Evolutionary conservation across 2,888 invertebrate species (phyloP).

Genomic region (Subacronicta megacephala): DNA sequence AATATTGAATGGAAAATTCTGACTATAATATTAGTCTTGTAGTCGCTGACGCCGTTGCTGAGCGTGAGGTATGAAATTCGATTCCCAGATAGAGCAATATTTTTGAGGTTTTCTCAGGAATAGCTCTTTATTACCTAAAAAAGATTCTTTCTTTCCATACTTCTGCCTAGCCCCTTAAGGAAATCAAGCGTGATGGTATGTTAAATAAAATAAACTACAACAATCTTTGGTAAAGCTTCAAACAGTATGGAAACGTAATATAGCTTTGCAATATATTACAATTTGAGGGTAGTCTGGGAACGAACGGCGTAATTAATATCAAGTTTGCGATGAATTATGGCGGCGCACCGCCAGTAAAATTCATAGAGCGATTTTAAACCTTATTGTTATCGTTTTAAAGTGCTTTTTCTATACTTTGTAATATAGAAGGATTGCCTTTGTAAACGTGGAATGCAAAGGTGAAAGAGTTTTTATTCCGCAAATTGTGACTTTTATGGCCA

Average conservation of each 20-base stretch:
- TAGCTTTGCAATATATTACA: conserved; percentile 73
- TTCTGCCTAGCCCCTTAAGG: no score
- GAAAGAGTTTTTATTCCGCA: conserved; percentile 58
- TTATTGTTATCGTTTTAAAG: conserved; percentile 44
- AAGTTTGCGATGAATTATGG: conserved; percentile 82
- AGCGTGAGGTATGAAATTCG: no score
- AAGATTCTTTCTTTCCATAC: no score
- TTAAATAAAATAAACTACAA: conserved; percentile 41
- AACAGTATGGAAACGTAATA: conserved; percentile 48
- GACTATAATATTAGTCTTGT: no score
- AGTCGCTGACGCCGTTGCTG: no score
- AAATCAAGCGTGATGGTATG: not conserved
- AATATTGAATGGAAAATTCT: not conserved
- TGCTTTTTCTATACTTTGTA: conserved; percentile 23
- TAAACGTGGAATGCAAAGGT: conserved; percentile 56
- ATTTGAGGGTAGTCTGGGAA: conserved; percentile 76
- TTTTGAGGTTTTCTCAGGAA: no score
- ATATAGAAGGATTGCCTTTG: conserved; percentile 19
- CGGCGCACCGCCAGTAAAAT: conserved; percentile 36
- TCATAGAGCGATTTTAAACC: conserved; percentile 58
- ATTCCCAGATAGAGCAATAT: no score
- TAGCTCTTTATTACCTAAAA: no score
- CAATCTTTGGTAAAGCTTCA: conserved; percentile 34
- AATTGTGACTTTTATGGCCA: conserved; percentile 32
- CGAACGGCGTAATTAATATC: conserved; percentile 83